phyloP scores from a whole-genome alignment of 2,888 invertebrate species.

The Mythimna ferrago region DNA sequence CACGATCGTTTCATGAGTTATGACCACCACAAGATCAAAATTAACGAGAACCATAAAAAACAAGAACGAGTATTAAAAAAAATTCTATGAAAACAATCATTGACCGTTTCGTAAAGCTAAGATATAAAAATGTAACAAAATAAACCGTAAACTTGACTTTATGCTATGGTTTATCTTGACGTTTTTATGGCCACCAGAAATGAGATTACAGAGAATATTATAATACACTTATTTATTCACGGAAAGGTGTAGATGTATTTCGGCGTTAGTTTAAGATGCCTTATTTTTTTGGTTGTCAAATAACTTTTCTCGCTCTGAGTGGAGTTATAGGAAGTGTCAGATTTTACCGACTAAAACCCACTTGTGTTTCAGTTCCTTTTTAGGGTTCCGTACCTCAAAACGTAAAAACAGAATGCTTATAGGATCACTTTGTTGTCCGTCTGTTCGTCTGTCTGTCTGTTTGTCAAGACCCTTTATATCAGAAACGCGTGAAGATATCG shows the following conservation, averaged over 20 bases:
- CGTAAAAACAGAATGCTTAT: too few species aligned
- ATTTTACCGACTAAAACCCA: too few species aligned
- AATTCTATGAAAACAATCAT: constrained; percentile 54
- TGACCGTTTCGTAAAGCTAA: constrained; percentile 53
- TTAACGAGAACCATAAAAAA: constrained; percentile 48
- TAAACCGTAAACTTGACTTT: constrained; percentile 54
- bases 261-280: constrained; percentile 29
- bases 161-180: constrained; percentile 52
- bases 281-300: constrained; percentile 33
- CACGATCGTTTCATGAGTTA: constrained; percentile 17
- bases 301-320: background rate
- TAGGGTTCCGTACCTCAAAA: too few species aligned
- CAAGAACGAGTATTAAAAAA: constrained; percentile 37
- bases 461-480: too few species aligned
- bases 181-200: constrained; percentile 54
- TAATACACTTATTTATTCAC: constrained; percentile 56
- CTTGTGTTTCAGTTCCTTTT: too few species aligned
- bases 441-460: too few species aligned
- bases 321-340: too few species aligned
- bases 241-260: constrained; percentile 33
- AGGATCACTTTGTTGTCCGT: too few species aligned
- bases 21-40: constrained; percentile 40
- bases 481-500: too few species aligned
- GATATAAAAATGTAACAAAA: constrained; percentile 60
- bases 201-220: constrained; percentile 56